Percentiles rank a stretch among this genome's conserved stretches.
Evolutionary conservation across 2,113 vertebrate species (phyloP).

Genomic region (Polyodon spathula): DNA sequence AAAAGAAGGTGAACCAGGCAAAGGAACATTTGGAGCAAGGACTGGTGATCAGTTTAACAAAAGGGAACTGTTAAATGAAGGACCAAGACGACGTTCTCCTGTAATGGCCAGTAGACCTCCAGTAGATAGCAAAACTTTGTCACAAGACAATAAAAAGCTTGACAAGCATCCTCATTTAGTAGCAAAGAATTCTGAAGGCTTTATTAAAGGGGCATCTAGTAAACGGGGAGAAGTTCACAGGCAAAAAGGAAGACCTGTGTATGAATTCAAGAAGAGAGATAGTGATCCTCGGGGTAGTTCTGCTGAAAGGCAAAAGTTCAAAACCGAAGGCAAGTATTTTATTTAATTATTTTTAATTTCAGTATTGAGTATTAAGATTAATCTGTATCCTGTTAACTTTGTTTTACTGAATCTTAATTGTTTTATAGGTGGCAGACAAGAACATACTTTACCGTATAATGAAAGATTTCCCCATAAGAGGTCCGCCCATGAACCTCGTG

Average conservation of each 20-base stretch:
- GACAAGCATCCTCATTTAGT: conserved; percentile 61
- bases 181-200: conserved; percentile 46
- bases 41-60: conserved; percentile 56
- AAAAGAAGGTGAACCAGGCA: conserved; percentile 61
- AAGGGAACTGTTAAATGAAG: conserved; percentile 59
- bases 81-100: conserved; percentile 60
- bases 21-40: conserved; percentile 50
- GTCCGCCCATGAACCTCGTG: conserved; percentile 60
- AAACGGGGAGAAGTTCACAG: conserved; percentile 51
- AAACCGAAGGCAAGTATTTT: conserved; percentile 21
- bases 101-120: conserved; percentile 56
- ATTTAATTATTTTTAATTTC: background rate
- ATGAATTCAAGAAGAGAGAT: conserved; percentile 52
- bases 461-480: conserved; percentile 56
- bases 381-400: background rate
- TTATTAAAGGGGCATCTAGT: conserved; percentile 29
- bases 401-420: background rate
- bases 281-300: conserved; percentile 39
- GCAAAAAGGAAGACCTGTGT: conserved; percentile 37
- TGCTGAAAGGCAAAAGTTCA: conserved; percentile 30
- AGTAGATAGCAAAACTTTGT: conserved; percentile 43
- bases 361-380: background rate
- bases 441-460: conserved; percentile 56
- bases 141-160: conserved; percentile 53
- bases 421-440: conserved; percentile 57